Base-by-base conservation (phyloP, 1,140 invertebrate species). In the Ephestia elutella region DNA sequence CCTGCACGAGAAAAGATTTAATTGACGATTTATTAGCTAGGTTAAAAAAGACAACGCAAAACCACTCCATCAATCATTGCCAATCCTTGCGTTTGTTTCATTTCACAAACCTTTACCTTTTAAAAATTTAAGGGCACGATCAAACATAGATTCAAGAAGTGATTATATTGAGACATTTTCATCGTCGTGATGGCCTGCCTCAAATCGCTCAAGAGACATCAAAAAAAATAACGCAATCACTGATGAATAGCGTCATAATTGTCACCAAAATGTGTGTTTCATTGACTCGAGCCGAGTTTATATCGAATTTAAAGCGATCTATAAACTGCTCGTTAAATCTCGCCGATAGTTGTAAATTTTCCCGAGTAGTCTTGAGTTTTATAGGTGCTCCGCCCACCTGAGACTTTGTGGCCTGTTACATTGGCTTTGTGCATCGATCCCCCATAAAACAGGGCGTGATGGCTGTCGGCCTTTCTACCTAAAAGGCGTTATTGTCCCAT, bases 301-400 rank as follows among this genome's bases (percentile, higher is more conserved):
- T 72, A 80, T 70, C 71, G 77, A 73, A 76, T 82, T 83, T 83
- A 73, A 82, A 86, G 80, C 69, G 71, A 80, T 82, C 81, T 83
- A 84, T 86, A 85, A 85, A 86, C 81, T 82, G 80, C 56, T 82
- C 79, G 83, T 86, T 86, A 86, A 86, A 86, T 86, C 81, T 85
- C 78, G 69, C 70, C 64, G 75, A 81, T 82, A 80, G 81, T 80
- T 81, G 81, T 86, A 86, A 86, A 86, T 86, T 80, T 82, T 69
- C 77, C 62, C 13, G 68, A 74, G 66, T 74, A 80, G 69, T 78
- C 62, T 70, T 73, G 66, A 75, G 70, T 80, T 84, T 86, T 86
- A 86, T 80, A 80, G 2, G 82, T 77, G 74, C 77, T 59, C 76
- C 81, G 67, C 80, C 81, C 79, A 86, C 80, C 78, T 82, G 77